Percentiles rank a stretch among this genome's conserved stretches.
phyloP scores from a whole-genome alignment of 2,113 vertebrate species.

The Melanotaenia duboulayi region DNA sequence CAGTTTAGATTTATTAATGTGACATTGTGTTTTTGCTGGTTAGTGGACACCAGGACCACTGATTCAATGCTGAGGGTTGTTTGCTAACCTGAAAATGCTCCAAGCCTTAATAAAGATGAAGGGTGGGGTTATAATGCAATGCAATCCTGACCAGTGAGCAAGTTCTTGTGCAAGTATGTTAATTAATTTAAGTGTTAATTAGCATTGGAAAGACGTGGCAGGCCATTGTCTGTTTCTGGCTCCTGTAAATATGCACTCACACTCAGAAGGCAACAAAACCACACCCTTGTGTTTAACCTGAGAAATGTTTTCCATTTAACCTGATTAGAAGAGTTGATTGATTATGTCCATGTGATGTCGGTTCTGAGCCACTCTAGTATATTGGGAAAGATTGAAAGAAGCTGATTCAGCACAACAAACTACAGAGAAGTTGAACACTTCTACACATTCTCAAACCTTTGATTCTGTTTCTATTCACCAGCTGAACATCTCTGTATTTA shows the following conservation, averaged over 20 bases:
- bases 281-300: constrained; percentile 11
- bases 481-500: background rate
- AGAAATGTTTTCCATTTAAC: constrained; percentile 63
- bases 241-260: background rate
- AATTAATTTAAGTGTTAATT: constrained; percentile 36
- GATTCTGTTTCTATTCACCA: background rate
- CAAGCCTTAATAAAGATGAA: too few species aligned
- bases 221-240: constrained; percentile 8
- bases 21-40: constrained; percentile 10
- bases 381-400: constrained; percentile 56
- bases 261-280: constrained; percentile 8
- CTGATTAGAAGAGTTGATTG: constrained; percentile 75
- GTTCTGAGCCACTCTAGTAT: constrained; percentile 59
- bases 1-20: constrained; percentile 10
- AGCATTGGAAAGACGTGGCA: background rate
- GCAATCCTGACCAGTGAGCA: constrained; percentile 27
- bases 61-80: constrained; percentile 2
- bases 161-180: constrained; percentile 3
- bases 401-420: constrained; percentile 50
- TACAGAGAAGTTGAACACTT: constrained; percentile 4
- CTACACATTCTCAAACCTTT: constrained; percentile 17
- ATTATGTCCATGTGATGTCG: constrained; percentile 62
- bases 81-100: background rate
- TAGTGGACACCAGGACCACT: constrained; percentile 6
- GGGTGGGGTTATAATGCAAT: constrained; percentile 3